Conservation (phyloP, 35 echinoderm and acorn worm species). For the Heliocidaris tuberculata region DNA sequence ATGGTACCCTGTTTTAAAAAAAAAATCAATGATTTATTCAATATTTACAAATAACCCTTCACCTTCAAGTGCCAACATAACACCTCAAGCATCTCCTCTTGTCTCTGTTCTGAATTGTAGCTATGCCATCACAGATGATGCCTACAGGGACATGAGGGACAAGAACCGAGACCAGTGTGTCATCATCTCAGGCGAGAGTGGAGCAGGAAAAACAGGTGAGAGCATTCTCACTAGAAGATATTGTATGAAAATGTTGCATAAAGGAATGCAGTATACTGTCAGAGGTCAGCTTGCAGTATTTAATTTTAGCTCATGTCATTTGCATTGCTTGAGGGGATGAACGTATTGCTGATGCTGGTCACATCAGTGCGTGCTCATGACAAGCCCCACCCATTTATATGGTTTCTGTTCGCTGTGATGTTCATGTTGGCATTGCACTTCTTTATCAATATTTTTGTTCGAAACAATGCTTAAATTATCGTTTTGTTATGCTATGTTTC, state of each 20-base stretch:
- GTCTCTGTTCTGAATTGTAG: constrained; percentile 27
- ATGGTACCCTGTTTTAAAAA: no score
- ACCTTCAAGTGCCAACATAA: neutral
- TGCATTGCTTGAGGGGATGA: neutral
- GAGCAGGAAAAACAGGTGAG: constrained; percentile 97
- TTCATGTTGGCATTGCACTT: no score
- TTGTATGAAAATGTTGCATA: neutral
- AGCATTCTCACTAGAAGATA: neutral
- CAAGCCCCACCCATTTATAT: neutral
- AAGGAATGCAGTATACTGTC: neutral
- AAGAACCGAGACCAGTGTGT: constrained; percentile 94
- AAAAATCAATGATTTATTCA: neutral
- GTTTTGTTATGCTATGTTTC: no score
- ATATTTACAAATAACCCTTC: neutral
- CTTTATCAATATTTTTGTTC: no score
- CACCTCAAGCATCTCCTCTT: neutral
- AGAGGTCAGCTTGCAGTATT: neutral
- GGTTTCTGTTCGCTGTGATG: no score
- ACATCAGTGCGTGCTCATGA: no score
- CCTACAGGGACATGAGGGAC: constrained; percentile 95
- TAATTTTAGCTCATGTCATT: no score
- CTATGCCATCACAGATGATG: constrained; percentile 97
- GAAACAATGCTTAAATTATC: no score
- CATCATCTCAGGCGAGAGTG: constrained; percentile 98
- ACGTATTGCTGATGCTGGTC: neutral